Evolutionary conservation across 2,797 vertebrate genomes (phyloP), one percentile per base, ranked within the genome.

Genomic region (Chelon auratus): DNA sequence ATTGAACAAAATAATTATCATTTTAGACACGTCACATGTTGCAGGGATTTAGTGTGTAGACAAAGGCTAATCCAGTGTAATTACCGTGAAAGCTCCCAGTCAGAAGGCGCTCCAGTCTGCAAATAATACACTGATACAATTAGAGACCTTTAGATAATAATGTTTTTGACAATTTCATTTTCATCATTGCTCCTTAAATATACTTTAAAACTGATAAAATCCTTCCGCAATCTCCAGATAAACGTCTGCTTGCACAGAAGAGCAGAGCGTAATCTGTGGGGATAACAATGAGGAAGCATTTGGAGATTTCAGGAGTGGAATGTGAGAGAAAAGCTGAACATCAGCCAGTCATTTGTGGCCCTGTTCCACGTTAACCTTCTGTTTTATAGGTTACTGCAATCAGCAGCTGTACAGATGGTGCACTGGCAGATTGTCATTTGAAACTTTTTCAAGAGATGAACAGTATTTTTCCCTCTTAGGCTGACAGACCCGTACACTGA

Each of bases 361-460:
- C 82, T 63, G n/a, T 81, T 89, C 80, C 79, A 81, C 69, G 64
- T 74, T 69, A 82, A 83, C 80, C 79, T 82, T 72, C 77, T 77
- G 72, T 77, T 82, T 87, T 71, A 70, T 74, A 68, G 59, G 50
- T 68, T 78, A 56, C 30, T 51, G 76, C 74, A 85, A 84, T 88
- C 84, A 84, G 86, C 60, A 55, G 79, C 83, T 79, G 59, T 85
- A 64, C 87, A 91, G 86, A 89, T 80, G 78, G 78, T 42, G 62
- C 17, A 12, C 60, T 84, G 85, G 77, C 84, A 75, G 47, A 24
- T 36, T 76, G 71, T 79, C 80, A 86, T 75, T 77, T 71, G 72
- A 85, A 86, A 75, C 33, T 66, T 80, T 87, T 73, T 84, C 80
- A 82, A 68, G 51, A 80, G 64, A 83, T 66, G 69, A 83, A 75